Evolutionary conservation across 2,888 invertebrate genomes (phyloP).

Genomic region (Helobdella robusta): DNA sequence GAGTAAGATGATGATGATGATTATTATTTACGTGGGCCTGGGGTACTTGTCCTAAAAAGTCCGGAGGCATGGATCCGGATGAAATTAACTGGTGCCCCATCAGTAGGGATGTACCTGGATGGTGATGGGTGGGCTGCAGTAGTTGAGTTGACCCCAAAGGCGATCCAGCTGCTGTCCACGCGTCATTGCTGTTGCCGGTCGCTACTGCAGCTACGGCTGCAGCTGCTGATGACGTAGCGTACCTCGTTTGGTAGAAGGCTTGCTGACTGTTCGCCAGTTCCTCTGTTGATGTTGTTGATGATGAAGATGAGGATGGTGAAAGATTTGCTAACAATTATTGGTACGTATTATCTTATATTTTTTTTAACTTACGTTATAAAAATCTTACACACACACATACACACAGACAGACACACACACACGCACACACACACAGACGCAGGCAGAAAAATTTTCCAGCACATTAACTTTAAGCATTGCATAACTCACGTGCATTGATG

Average conservation of each 20-base stretch:
- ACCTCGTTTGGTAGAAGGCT: slow-evolving; percentile 17
- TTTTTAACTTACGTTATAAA: background rate
- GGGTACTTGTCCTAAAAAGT: background rate
- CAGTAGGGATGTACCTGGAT: background rate
- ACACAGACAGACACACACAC: too few species aligned
- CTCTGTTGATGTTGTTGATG: slow-evolving; percentile 8
- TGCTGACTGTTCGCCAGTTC: slow-evolving; percentile 3
- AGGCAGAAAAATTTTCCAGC: background rate
- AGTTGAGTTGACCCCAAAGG: background rate
- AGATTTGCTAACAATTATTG: background rate
- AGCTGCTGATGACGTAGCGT: background rate
- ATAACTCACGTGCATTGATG: slow-evolving; percentile 17
- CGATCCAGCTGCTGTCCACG: slow-evolving; percentile 6
- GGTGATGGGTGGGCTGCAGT: too few species aligned
- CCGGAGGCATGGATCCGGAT: slow-evolving; percentile 8
- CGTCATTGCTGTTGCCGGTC: background rate
- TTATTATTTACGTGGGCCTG: background rate
- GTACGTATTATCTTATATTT: background rate
- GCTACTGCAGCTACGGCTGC: background rate
- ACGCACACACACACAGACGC: too few species aligned
- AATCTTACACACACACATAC: background rate
- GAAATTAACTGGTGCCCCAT: slow-evolving; percentile 19
- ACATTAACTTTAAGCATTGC: background rate
- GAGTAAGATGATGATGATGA: background rate
- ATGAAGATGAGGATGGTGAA: background rate